Conservation (phyloP, 2,888 invertebrate genomes). For the Ichneumon xanthorius region DNA sequence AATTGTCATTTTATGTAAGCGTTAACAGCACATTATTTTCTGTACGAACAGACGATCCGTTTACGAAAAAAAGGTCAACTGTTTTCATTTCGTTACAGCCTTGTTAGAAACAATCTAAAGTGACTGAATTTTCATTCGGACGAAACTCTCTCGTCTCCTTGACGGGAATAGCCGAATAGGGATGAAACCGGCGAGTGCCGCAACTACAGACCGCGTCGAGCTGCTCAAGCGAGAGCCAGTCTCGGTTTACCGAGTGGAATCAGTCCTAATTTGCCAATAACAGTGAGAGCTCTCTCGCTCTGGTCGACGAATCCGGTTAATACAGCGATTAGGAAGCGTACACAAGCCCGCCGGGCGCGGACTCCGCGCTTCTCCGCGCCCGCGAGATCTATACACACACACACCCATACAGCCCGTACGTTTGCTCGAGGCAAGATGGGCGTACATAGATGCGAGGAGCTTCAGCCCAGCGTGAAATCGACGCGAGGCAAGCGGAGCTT, state of each 20-base stretch:
- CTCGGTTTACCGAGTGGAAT: conserved; percentile 77
- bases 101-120: no score
- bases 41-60: no score
- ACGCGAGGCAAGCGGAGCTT: conserved; percentile 60
- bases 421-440: conserved; percentile 73
- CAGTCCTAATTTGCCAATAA: conserved; percentile 80
- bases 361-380: conserved; percentile 24
- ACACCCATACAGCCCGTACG: conserved; percentile 33
- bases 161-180: conserved; percentile 12
- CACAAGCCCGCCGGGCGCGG: conserved; percentile 72
- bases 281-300: conserved; percentile 72
- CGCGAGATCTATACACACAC: conserved; percentile 41
- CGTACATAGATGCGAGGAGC: conserved; percentile 54
- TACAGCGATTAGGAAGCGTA: conserved; percentile 80
- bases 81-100: no score
- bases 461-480: conserved; percentile 76
- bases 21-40: no score
- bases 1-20: no score
- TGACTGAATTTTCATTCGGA: no score
- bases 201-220: conserved; percentile 16
- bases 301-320: conserved; percentile 79
- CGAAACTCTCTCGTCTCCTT: conserved; percentile 2
- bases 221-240: conserved; percentile 61
- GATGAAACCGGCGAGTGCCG: conserved; percentile 15
- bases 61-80: no score